phyloP scores from a whole-genome alignment of 2,888 invertebrate genomes.

The Cremastinae sp. region DNA sequence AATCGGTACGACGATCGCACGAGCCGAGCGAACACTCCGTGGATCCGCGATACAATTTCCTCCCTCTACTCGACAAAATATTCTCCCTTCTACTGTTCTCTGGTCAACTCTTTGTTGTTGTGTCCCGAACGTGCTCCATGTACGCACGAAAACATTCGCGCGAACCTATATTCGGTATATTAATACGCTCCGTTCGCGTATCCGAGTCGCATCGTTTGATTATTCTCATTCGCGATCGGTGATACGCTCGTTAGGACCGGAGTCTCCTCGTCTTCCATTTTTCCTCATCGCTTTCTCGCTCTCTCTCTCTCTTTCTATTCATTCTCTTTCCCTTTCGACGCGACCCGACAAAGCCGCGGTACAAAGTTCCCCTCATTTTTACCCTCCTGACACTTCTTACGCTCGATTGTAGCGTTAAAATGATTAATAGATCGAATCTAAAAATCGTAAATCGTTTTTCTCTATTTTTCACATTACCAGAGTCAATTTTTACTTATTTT shows the following conservation, averaged over 20 bases:
- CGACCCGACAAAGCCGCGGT: slow-evolving; percentile 64
- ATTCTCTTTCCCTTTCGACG: too few species aligned
- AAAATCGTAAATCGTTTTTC: too few species aligned
- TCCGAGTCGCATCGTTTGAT: too few species aligned
- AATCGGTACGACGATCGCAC: slow-evolving; percentile 44
- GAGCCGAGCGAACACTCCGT: slow-evolving; percentile 16
- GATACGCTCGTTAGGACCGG: too few species aligned
- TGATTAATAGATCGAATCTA: too few species aligned
- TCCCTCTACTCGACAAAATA: slow-evolving; percentile 15
- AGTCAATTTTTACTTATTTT: too few species aligned
- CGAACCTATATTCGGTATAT: not conserved
- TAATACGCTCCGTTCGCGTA: too few species aligned
- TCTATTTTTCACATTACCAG: too few species aligned
- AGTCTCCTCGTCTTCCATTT: too few species aligned
- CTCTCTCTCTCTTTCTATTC: too few species aligned
- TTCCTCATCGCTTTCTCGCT: not conserved
- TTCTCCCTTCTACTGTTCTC: slow-evolving; percentile 18
- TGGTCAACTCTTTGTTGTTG: slow-evolving; percentile 17
- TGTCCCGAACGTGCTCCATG: slow-evolving; percentile 9
- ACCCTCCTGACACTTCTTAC: not conserved
- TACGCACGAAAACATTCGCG: not conserved
- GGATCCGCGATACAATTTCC: slow-evolving; percentile 41
- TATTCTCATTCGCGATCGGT: too few species aligned
- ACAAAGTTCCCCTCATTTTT: slow-evolving; percentile 65
- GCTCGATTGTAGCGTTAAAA: not conserved